Conservation (phyloP, 2,113 vertebrate genomes). For the Xenopus laevis region DNA sequence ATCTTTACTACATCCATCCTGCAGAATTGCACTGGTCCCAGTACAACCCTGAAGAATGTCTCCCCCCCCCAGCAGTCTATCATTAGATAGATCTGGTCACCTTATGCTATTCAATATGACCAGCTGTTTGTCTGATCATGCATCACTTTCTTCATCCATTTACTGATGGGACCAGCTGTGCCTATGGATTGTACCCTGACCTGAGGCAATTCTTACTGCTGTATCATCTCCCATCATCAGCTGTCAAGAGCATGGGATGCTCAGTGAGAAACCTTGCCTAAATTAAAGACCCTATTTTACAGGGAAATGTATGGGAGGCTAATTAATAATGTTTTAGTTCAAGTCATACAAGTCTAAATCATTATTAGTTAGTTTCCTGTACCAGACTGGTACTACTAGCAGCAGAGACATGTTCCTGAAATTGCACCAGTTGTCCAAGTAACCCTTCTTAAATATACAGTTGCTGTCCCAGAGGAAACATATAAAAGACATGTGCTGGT, state of each 20-base stretch:
- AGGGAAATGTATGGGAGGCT: background rate
- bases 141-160: background rate
- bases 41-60: background rate
- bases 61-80: background rate
- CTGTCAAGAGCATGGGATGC: background rate
- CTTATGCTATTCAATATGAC: background rate
- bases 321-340: background rate
- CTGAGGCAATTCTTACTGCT: background rate
- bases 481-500: too few species aligned
- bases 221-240: background rate
- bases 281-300: background rate
- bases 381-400: too few species aligned
- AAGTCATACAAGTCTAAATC: too few species aligned
- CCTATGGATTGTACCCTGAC: background rate
- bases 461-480: too few species aligned
- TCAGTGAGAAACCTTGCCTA: background rate
- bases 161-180: conserved; percentile 3
- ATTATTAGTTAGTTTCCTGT: too few species aligned
- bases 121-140: conserved; percentile 1
- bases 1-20: background rate
- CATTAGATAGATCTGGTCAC: background rate
- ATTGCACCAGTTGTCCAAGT: too few species aligned
- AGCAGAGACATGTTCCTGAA: too few species aligned
- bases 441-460: too few species aligned
- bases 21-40: background rate